Conservation (phyloP, 2,113 vertebrate species). For the Eudyptes chrysolophus region DNA sequence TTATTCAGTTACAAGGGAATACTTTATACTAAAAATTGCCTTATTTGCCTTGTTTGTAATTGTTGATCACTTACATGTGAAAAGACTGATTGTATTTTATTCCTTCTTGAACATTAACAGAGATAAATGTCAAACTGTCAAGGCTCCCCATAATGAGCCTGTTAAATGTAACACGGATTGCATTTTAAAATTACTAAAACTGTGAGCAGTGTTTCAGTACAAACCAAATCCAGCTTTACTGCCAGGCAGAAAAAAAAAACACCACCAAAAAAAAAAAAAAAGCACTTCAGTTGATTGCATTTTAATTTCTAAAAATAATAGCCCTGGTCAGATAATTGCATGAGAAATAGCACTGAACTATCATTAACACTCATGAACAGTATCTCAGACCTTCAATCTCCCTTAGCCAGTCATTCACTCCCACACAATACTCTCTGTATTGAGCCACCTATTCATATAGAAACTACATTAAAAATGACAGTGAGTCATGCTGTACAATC, state of each 20-base stretch:
- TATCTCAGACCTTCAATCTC: background rate
- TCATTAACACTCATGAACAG: background rate
- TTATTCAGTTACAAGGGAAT: background rate
- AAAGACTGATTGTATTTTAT: background rate
- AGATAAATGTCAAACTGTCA: background rate
- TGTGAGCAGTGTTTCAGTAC: background rate
- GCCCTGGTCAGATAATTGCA: background rate
- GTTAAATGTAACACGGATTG: background rate
- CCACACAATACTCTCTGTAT: background rate
- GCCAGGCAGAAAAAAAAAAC: background rate
- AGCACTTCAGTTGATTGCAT: background rate
- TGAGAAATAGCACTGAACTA: background rate
- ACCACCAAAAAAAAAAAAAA: too few species aligned
- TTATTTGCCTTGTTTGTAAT: background rate
- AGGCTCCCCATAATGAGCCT: background rate
- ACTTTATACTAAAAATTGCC: background rate
- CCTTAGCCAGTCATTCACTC: background rate
- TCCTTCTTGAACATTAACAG: background rate
- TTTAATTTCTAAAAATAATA: background rate
- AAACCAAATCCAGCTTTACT: background rate
- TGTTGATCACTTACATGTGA: background rate
- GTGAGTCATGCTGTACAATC: background rate
- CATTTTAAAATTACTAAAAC: background rate
- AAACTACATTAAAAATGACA: background rate
- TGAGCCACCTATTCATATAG: background rate